A percentile compares a stretch with the other conserved stretches of the same genome.
Evolutionary conservation across 1,140 invertebrate species (phyloP).

Genomic region (Cotesia vestalis): DNA sequence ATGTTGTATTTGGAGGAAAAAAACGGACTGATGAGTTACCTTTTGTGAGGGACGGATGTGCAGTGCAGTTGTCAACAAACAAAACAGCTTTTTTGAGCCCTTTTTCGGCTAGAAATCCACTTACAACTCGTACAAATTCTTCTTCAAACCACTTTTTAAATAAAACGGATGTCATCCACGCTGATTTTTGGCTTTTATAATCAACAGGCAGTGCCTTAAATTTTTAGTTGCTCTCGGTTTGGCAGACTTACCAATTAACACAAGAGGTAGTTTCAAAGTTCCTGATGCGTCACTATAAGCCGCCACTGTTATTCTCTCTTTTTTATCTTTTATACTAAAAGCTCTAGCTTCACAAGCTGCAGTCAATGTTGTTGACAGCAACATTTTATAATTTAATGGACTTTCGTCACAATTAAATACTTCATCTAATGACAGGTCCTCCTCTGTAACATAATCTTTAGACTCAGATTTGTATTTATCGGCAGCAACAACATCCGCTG

Average conservation of each 20-base stretch:
- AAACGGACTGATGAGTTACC: conserved; percentile 34
- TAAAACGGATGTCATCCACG: conserved; percentile 52
- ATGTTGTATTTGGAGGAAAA: conserved; percentile 41
- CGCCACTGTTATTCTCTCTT: conserved; percentile 47
- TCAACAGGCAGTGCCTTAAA: conserved; percentile 44
- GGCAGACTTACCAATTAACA: conserved; percentile 49
- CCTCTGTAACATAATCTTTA: conserved; percentile 15
- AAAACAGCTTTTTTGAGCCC: conserved; percentile 54
- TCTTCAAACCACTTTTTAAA: conserved; percentile 56
- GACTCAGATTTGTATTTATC: conserved; percentile 31
- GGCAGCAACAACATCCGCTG: conserved; percentile 26
- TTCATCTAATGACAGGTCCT: conserved; percentile 38
- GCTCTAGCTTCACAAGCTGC: conserved; percentile 38
- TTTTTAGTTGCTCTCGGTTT: conserved; percentile 51
- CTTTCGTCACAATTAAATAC: conserved; percentile 54
- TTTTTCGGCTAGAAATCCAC: conserved; percentile 46
- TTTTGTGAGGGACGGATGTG: conserved; percentile 41
- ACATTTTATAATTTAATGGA: conserved; percentile 48
- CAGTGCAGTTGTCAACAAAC: conserved; percentile 56
- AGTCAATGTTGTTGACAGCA: conserved; percentile 45
- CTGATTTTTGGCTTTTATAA: conserved; percentile 52
- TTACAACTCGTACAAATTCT: conserved; percentile 49
- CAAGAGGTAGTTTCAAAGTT: conserved; percentile 52
- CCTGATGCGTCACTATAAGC: conserved; percentile 56
- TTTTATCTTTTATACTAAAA: conserved; percentile 35